A percentile compares a stretch with the other conserved stretches of the same genome.
Conservation (phyloP, 2,888 invertebrate species). For the Neoscelio sp. region DNA sequence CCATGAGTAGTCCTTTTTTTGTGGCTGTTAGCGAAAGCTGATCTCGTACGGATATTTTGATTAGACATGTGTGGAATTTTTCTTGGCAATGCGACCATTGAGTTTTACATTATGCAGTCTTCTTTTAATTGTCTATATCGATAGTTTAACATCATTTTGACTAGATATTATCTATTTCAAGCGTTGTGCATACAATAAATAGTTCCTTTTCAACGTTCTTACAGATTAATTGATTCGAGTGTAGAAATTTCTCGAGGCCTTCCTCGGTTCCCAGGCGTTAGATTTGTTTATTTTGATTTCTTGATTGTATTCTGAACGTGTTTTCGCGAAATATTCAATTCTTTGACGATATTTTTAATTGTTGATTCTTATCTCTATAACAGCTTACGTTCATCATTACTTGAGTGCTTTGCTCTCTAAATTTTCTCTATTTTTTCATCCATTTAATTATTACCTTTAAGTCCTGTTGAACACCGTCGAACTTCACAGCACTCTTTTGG, state of each 20-base stretch:
- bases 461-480: no score
- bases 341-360: no score
- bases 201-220: conserved; percentile 3
- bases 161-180: conserved; percentile 1
- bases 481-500: no score
- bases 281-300: conserved; percentile 10
- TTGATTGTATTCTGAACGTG: conserved; percentile 19
- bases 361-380: no score
- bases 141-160: conserved; percentile 6
- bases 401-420: no score
- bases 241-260: conserved; percentile 27
- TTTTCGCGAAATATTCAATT: no score
- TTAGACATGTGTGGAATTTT: conserved; percentile 25
- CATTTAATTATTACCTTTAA: no score
- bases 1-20: not conserved
- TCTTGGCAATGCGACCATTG: conserved; percentile 16
- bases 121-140: conserved; percentile 13
- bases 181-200: not conserved
- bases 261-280: conserved; percentile 29
- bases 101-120: conserved; percentile 13
- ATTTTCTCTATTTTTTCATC: no score
- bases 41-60: conserved; percentile 14
- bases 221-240: conserved; percentile 13
- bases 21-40: not conserved
- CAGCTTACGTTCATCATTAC: no score